Evolutionary conservation across 2,113 vertebrate species (phyloP).

Genomic region (Scomber scombrus): DNA sequence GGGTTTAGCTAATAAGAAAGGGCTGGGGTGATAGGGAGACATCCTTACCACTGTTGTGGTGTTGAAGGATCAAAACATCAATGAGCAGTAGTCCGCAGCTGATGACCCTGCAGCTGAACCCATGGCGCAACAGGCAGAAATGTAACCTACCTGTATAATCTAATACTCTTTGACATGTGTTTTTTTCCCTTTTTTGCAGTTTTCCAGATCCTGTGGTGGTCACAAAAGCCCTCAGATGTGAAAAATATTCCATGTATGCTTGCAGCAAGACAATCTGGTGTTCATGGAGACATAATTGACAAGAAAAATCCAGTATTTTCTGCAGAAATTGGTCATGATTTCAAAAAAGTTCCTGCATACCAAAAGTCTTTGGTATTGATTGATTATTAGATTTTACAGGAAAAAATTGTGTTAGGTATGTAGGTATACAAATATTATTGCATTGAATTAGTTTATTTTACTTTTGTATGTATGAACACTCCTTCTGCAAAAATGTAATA

Average conservation of each 20-base stretch:
- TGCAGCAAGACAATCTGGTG: no score
- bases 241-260: not conserved
- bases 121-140: not conserved
- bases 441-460: no score
- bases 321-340: not conserved
- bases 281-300: not conserved
- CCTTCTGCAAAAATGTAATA: no score
- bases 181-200: not conserved
- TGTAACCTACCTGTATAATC: not conserved
- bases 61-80: not conserved
- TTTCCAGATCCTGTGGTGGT: not conserved
- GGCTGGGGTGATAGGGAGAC: no score
- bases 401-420: no score
- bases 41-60: not conserved
- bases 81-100: not conserved
- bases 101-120: not conserved
- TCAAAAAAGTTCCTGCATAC: no score
- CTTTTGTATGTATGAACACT: no score
- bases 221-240: not conserved
- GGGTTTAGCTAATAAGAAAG: not conserved
- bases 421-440: no score
- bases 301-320: not conserved
- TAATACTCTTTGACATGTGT: no score
- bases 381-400: no score
- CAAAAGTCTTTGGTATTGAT: no score